Base-by-base conservation (phyloP, 2,113 vertebrate species). In the Apteryx owenii region DNA sequence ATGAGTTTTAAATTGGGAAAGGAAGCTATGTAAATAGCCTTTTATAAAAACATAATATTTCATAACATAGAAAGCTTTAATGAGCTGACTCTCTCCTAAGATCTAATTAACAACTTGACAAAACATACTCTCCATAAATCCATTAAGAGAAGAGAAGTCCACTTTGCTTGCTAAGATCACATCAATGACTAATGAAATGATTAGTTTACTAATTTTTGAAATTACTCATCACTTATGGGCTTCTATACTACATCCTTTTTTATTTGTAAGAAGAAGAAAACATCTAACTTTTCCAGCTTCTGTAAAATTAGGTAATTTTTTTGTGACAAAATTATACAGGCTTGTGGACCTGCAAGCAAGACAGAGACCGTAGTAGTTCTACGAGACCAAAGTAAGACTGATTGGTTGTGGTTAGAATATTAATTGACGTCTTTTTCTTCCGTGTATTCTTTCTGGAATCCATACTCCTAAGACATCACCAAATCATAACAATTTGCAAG, bases 41-140 rank as follows among this genome's bases (percentile, higher is more conserved):
- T 61, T 90, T 44, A 76, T 48, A 79, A 84, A 88, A 79, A 75
- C 50, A 5, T 50, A 48, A 7, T 79, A 44, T 92, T 89, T 87
- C 25, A 65, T 53, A 71, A 61, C 38, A 87, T 25, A 81, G 7
- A 76, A 72, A 83, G 17, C 18, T 87, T 85, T 81, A 88, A 88
- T 75, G 44, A 82, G 13, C 72, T 62, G 7, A 4, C 5, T 88
- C 48, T 81, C 66, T 95, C 82, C 20, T 68, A 85, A 94, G 58
- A 85, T 88, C 78, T 80, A 78, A 91, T 88, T 90, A 93, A 73
- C 26, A 93, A 7, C 60, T 83, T 76, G 60, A 90, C 51, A 92
- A 96, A 93, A 84, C 0, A 1, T 40, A 28, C 9, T 68, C 12
- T 82, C 12, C 60, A 21, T 61, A 76, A 79, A 84, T 48, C 65